phyloP scores from a whole-genome alignment of 2,888 invertebrate species.

The Megamerina dolium region DNA sequence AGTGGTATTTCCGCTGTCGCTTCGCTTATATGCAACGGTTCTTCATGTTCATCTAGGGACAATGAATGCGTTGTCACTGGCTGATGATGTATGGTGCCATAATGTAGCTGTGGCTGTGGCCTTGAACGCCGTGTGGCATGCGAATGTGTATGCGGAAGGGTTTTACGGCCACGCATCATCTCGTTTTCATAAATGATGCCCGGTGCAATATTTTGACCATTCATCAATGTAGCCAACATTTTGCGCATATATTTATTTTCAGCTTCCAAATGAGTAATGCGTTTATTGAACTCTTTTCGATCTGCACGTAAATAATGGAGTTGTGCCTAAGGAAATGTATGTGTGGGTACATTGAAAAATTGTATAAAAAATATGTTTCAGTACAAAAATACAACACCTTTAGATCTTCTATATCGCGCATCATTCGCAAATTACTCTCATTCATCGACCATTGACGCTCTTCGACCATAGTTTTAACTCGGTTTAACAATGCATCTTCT shows the following conservation, averaged over 20 bases:
- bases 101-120: conserved; percentile 45
- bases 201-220: conserved; percentile 27
- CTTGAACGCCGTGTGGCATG: conserved; percentile 41
- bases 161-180: conserved; percentile 33
- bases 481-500: conserved; percentile 61
- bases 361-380: not conserved
- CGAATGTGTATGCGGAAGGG: conserved; percentile 24
- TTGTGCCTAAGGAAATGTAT: conserved; percentile 53
- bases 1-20: conserved; percentile 20
- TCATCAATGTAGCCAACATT: conserved; percentile 41
- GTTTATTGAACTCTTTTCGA: conserved; percentile 61
- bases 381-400: conserved; percentile 31
- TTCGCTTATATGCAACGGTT: conserved; percentile 24
- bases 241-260: conserved; percentile 55
- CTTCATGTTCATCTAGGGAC: conserved; percentile 35
- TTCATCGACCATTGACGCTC: conserved; percentile 49
- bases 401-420: conserved; percentile 48
- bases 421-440: conserved; percentile 44
- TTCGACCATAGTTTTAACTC: conserved; percentile 49
- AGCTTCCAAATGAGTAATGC: conserved; percentile 62
- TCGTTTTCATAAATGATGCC: conserved; percentile 46
- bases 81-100: conserved; percentile 44
- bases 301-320: conserved; percentile 60
- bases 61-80: conserved; percentile 28
- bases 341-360: conserved; percentile 3